phyloP scores from a whole-genome alignment of 2,797 vertebrate genomes.

The Myioborus miniatus region DNA sequence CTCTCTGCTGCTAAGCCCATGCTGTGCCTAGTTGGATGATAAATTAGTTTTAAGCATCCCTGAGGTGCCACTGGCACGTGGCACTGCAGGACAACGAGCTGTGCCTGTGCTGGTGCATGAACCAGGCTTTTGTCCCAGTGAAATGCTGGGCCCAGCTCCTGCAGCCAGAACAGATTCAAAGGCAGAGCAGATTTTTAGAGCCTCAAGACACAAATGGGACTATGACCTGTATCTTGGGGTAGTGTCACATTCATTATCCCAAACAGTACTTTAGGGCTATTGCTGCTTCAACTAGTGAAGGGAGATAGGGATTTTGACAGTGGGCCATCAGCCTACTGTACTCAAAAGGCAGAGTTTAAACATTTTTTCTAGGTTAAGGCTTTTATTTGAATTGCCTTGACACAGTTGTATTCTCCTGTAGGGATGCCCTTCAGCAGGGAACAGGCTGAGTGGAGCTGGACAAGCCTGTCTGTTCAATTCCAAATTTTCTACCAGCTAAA shows the following conservation, averaged over 20 bases:
- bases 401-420: background rate
- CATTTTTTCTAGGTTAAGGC: background rate
- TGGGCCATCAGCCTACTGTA: background rate
- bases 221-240: background rate
- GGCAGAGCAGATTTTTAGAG: background rate
- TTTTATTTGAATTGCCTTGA: background rate
- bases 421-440: background rate
- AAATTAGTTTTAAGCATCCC: conserved; percentile 28
- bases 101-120: background rate
- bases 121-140: background rate
- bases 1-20: background rate
- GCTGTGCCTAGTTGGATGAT: conserved; percentile 18
- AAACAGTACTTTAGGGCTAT: background rate
- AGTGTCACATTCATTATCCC: background rate
- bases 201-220: background rate
- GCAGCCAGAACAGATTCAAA: rapidly evolving
- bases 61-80: rapidly evolving
- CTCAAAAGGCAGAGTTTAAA: background rate
- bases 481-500: background rate
- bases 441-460: background rate
- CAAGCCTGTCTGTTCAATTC: background rate
- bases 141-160: rapidly evolving
- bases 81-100: background rate
- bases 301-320: background rate
- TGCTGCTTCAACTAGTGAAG: background rate